phyloP scores from a whole-genome alignment of 2,113 vertebrate species.

The Anseranas semipalmata region DNA sequence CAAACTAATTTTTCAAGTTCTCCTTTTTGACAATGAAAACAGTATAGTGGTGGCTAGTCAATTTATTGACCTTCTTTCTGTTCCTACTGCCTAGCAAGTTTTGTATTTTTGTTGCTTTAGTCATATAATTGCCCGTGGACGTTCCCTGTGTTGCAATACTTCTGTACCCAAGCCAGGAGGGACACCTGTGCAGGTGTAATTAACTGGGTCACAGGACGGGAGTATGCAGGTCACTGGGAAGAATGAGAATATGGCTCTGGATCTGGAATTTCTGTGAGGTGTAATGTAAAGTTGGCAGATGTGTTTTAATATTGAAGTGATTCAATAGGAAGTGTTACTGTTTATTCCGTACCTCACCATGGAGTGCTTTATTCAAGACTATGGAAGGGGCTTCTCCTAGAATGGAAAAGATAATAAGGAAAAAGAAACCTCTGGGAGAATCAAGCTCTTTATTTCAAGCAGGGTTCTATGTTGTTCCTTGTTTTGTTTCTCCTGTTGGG shows the following conservation, averaged over 20 bases:
- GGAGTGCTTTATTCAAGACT: not conserved
- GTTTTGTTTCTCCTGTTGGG: not conserved
- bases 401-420: not conserved
- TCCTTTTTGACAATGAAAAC: not conserved
- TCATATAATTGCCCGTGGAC: not conserved
- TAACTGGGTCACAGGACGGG: not conserved
- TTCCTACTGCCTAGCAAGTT: not conserved
- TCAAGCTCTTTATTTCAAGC: not conserved
- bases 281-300: not conserved
- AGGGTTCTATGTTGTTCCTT: not conserved
- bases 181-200: not conserved
- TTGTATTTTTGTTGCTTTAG: not conserved
- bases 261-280: not conserved
- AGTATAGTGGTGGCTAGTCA: not conserved
- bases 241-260: not conserved
- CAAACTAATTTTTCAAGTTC: not conserved
- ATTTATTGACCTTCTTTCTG: not conserved
- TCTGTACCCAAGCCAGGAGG: not conserved
- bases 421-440: not conserved
- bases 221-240: not conserved
- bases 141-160: not conserved
- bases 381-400: not conserved
- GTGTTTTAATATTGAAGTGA: not conserved
- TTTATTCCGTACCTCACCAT: not conserved
- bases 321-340: not conserved